Evolutionary conservation across 2,888 invertebrate species (phyloP).

Genomic region (Toxonevra muliebris): DNA sequence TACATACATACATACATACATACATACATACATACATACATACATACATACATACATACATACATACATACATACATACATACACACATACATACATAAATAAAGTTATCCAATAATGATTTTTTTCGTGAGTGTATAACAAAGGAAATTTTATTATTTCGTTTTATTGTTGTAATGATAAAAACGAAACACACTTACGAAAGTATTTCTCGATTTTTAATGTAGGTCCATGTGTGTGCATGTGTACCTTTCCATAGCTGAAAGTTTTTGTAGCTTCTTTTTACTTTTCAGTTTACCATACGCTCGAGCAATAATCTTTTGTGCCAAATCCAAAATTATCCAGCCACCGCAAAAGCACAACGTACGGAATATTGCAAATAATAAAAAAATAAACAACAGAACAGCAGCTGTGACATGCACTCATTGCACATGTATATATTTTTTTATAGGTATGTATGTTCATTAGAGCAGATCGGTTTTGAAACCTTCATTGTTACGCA

Average conservation of each 20-base stretch:
- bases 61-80: constrained; percentile 10
- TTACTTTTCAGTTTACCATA: too few relatives aligned
- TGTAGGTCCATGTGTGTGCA: constrained; percentile 19
- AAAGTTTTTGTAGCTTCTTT: too few relatives aligned
- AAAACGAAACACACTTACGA: constrained; percentile 19
- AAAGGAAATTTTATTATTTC: constrained; percentile 1
- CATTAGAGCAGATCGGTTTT: too few relatives aligned
- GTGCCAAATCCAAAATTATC: too few relatives aligned
- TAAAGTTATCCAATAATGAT: constrained; percentile 14
- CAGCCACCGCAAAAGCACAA: too few relatives aligned
- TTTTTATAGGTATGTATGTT: background rate
- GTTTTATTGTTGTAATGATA: background rate
- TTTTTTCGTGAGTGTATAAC: background rate
- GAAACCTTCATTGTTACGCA: too few relatives aligned
- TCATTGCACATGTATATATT: constrained; percentile 5
- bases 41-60: constrained; percentile 16
- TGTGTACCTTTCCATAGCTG: background rate
- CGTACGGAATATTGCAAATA: too few relatives aligned
- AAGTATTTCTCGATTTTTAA: constrained; percentile 28
- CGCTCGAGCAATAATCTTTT: too few relatives aligned
- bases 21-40: constrained; percentile 2
- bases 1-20: background rate
- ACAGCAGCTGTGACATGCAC: background rate
- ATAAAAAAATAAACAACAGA: too few relatives aligned
- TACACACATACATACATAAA: constrained; percentile 15